Conservation (phyloP, 2,797 vertebrate species). For the Clarias fuscus region DNA sequence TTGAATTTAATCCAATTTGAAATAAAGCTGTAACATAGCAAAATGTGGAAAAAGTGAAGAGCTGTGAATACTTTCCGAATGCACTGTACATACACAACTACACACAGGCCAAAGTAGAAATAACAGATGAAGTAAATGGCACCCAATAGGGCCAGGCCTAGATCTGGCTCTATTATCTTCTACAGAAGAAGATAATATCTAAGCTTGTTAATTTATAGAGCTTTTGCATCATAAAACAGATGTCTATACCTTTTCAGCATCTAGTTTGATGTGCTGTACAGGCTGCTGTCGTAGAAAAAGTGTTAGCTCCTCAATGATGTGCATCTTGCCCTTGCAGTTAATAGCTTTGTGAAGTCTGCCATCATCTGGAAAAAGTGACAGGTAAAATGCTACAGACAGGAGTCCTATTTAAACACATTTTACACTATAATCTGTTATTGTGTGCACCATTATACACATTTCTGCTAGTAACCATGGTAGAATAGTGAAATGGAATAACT, state of each 20-base stretch:
- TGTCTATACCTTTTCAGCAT: slow-evolving; percentile 76
- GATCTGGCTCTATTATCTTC: not conserved
- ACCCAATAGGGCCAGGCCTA: not conserved
- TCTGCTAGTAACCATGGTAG: not conserved
- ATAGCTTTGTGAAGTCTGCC: slow-evolving; percentile 93
- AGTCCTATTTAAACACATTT: not conserved
- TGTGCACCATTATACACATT: too few relatives aligned
- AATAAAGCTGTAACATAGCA: too few relatives aligned
- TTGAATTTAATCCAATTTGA: too few relatives aligned
- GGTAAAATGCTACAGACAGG: not conserved
- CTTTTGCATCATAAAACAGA: not conserved
- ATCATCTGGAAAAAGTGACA: slow-evolving; percentile 74
- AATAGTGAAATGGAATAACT: not conserved
- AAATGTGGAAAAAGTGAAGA: too few relatives aligned
- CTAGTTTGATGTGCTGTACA: slow-evolving; percentile 86
- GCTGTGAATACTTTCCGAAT: too few relatives aligned
- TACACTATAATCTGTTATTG: not conserved
- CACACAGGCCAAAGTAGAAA: not conserved
- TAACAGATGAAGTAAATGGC: not conserved
- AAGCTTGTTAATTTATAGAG: not conserved
- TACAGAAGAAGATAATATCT: not conserved
- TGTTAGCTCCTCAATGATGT: slow-evolving; percentile 89
- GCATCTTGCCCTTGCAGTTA: slow-evolving; percentile 73
- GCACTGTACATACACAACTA: not conserved
- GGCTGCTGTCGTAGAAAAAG: slow-evolving; percentile 80